phyloP scores from a whole-genome alignment of 1,140 invertebrate genomes.

The Drosophila sechellia region DNA sequence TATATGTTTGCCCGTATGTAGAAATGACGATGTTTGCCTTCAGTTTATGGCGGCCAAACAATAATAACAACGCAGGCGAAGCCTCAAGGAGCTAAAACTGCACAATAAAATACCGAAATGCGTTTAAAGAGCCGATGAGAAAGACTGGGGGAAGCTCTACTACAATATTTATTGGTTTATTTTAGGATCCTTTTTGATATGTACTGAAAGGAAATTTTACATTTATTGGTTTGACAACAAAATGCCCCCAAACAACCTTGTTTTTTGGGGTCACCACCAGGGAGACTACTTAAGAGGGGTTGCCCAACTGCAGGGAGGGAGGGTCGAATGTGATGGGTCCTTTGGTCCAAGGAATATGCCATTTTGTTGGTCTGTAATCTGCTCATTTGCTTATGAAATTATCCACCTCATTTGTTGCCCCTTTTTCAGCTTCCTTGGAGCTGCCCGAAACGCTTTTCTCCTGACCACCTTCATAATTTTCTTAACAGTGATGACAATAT shows the following conservation, averaged over 20 bases:
- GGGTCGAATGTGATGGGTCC: slow-evolving; percentile 54
- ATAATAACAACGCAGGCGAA: slow-evolving; percentile 47
- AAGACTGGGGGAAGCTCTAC: slow-evolving; percentile 14
- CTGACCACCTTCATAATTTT: slow-evolving; percentile 8
- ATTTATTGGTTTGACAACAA: slow-evolving; percentile 81
- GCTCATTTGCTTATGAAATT: slow-evolving; percentile 82
- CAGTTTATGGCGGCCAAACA: slow-evolving; percentile 52
- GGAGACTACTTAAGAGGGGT: slow-evolving; percentile 18
- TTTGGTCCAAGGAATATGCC: slow-evolving; percentile 65
- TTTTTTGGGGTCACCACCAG: slow-evolving; percentile 41
- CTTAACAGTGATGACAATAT: slow-evolving; percentile 3
- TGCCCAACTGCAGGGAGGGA: slow-evolving; percentile 1
- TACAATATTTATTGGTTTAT: slow-evolving; percentile 79
- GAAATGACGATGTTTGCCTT: slow-evolving; percentile 33
- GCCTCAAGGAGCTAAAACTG: slow-evolving; percentile 66
- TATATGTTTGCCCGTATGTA: slow-evolving; percentile 15
- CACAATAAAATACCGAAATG: slow-evolving; percentile 71
- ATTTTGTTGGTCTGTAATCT: slow-evolving; percentile 78
- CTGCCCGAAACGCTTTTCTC: slow-evolving; percentile 25
- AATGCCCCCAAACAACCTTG: slow-evolving; percentile 50
- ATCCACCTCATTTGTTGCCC: slow-evolving; percentile 81
- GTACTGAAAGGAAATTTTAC: slow-evolving; percentile 81
- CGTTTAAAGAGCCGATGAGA: slow-evolving; percentile 1
- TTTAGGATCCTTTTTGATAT: slow-evolving; percentile 80
- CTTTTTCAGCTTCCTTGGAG: slow-evolving; percentile 72